A percentile compares a stretch with the other conserved stretches of the same genome.
These are phyloP conservation scores for Tragulus kanchil DNA, from an alignment of 2,113 vertebrate genomes.

Conservation along the genomic window DNA sequence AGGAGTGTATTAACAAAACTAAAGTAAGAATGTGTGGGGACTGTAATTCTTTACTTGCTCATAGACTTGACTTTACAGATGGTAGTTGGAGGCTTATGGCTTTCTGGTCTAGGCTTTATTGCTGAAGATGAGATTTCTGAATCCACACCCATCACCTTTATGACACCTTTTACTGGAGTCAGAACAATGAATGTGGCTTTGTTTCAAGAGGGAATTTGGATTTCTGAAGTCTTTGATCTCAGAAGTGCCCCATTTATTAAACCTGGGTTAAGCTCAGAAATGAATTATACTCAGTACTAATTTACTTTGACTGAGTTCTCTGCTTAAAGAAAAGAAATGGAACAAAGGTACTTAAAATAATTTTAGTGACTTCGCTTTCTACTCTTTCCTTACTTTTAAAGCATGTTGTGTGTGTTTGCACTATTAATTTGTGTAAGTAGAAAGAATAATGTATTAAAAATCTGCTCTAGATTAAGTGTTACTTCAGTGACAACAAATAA, in stretches of 20 bases:
- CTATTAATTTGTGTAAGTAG: not conserved
- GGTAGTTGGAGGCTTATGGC: not conserved
- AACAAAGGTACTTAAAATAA: not conserved
- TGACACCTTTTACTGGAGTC: not conserved
- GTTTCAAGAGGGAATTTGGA: not conserved
- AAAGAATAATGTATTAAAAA: not conserved
- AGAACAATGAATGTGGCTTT: not conserved
- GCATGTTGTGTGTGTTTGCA: not conserved
- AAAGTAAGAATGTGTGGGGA: constrained; percentile 43
- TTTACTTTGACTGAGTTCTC: not conserved
- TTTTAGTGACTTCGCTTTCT: not conserved
- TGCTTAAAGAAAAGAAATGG: not conserved
- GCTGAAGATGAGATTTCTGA: constrained; percentile 21
- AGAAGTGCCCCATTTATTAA: not conserved
- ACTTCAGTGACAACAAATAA: constrained; percentile 17
- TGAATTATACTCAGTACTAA: not conserved
- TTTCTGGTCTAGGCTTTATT: not conserved
- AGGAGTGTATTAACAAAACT: constrained; percentile 92
- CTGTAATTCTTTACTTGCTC: not conserved
- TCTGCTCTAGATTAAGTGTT: not conserved
- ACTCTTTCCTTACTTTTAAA: no score
- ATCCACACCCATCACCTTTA: not conserved
- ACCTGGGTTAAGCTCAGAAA: not conserved
- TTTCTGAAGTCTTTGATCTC: not conserved
- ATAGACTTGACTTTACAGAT: not conserved